Evolutionary conservation across 2,797 vertebrate species (phyloP).

Genomic region (Euthynnus affinis): DNA sequence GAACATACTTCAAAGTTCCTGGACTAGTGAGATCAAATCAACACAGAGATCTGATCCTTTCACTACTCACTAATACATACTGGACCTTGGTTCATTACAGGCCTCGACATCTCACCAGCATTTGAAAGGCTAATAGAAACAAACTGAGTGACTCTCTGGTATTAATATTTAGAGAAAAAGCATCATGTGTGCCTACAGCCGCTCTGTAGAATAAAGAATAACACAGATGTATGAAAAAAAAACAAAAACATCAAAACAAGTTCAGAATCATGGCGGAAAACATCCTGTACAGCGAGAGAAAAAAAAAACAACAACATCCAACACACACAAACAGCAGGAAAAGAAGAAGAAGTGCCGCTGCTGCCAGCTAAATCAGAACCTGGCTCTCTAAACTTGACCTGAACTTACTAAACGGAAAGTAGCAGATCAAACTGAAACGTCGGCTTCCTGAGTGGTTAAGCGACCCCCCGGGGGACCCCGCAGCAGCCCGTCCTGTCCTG

Average conservation of each 20-base stretch:
- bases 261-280: conserved; percentile 41
- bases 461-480: not conserved
- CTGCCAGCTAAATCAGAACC: conserved; percentile 21
- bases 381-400: conserved; percentile 22
- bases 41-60: not conserved
- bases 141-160: not conserved
- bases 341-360: conserved; percentile 17
- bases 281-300: conserved; percentile 56
- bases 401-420: conserved; percentile 12
- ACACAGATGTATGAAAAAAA: conserved; percentile 55
- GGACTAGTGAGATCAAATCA: not conserved
- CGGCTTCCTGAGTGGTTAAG: not conserved
- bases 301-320: too few species aligned
- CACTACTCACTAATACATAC: conserved; percentile 5
- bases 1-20: conserved; percentile 8
- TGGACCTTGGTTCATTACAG: not conserved
- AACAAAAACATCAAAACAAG: conserved; percentile 21
- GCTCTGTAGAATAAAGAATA: conserved; percentile 25
- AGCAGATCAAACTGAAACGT: conserved; percentile 8
- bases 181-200: conserved; percentile 38
- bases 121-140: conserved; percentile 37
- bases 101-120: conserved; percentile 9
- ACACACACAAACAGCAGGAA: conserved; percentile 38
- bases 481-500: not conserved
- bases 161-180: conserved; percentile 16